Evolutionary conservation across 2,797 vertebrate genomes (phyloP), one percentile per base, ranked within the genome.

Genomic region (Melopsittacus undulatus): DNA sequence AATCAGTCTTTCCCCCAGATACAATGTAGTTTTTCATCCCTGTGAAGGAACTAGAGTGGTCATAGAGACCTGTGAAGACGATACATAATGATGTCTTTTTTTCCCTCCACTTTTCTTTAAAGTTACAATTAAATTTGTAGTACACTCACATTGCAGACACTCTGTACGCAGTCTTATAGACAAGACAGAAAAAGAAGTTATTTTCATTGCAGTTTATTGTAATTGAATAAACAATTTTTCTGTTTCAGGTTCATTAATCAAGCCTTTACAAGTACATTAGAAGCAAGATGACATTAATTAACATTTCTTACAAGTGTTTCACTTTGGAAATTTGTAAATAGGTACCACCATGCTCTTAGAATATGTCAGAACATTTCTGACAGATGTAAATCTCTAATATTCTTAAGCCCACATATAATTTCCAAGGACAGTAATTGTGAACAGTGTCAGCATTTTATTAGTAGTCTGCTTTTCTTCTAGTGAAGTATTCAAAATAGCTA

Each of bases 11-110:
- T 82, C 69, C 77, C 75, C 61, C 48, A 78, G 29, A 74, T 67
- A 90, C 83, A 96, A 82, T 57, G 40, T 27, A 67, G 30, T 49
- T 91, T 97, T 95, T 95, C 63, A 89, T 91, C 78, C 84, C 89
- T 73, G 57, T 83, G 49, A 72, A 88, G 93, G 57, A 40, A 95
- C 52, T 32, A 94, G 73, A 94, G 82, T 94, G 80, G 83, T 83
- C 90, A 75, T 6, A 45, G 82, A 87, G 61, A 92, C 69, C 75
- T 72, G 64, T 74, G 86, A 83, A 95, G 84, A 91, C 56, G 64
- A 40, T 21, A 78, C 29, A 82, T 78, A 90, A 92, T n/a, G 61
- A 64, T 80, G 36, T n/a, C 70, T 93, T 73, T 76, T 92, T 87
- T 70, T 79, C 38, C 3, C 34, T 59, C 61, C 15, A 10, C 8